Conservation (phyloP, 2,113 vertebrate species). For the Pteronura brasiliensis region DNA sequence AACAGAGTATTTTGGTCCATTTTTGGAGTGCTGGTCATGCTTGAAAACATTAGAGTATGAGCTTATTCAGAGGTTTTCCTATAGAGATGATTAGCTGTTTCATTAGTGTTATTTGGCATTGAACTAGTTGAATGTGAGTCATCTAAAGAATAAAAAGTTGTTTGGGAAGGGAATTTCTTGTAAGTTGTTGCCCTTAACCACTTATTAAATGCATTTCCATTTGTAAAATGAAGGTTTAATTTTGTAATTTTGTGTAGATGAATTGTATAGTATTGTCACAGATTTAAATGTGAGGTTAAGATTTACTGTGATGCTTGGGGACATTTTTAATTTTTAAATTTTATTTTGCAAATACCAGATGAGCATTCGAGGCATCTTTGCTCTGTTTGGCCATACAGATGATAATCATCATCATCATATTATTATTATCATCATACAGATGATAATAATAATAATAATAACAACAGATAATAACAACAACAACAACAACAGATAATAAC, state of each 20-base stretch:
- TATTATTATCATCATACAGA: no score
- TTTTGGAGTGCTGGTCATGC: background rate
- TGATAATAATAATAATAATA: no score
- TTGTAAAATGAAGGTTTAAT: background rate
- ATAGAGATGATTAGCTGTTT: background rate
- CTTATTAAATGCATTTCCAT: background rate
- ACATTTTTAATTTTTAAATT: background rate
- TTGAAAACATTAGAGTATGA: background rate
- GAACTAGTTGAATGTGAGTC: background rate
- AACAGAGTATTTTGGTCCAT: background rate
- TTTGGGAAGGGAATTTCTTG: constrained; percentile 25
- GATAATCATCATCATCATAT: no score
- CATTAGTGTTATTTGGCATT: background rate
- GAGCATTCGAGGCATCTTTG: background rate
- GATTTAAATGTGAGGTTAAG: constrained; percentile 20
- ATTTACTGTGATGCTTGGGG: constrained; percentile 11
- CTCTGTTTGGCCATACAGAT: background rate
- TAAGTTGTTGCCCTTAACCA: background rate
- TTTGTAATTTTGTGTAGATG: background rate
- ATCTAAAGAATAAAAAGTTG: background rate
- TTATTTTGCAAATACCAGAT: background rate
- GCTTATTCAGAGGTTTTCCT: background rate
- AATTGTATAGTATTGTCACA: background rate
- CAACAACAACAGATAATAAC: no score
- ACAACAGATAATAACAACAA: no score